phyloP scores from a whole-genome alignment of 2,797 vertebrate species.

The Geotrypetes seraphini region DNA sequence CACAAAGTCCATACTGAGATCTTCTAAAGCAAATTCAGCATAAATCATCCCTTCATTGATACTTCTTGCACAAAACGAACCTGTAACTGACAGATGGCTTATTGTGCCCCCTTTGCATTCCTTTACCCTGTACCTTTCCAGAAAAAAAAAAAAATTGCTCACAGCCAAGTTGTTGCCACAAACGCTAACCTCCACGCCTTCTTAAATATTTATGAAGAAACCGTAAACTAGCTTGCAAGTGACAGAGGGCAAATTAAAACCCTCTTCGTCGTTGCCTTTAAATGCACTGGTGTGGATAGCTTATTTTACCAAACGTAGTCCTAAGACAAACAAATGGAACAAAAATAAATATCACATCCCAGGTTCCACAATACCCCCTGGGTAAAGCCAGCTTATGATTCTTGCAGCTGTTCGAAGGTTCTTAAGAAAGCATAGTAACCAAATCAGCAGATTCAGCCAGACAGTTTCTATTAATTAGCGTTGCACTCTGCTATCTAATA shows the following conservation, averaged over 20 bases:
- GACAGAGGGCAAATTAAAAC: constrained; percentile 59
- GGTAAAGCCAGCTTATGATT: constrained; percentile 62
- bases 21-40: constrained; percentile 47
- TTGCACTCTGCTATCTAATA: constrained; percentile 17
- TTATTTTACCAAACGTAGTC: constrained; percentile 12
- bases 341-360: constrained; percentile 22
- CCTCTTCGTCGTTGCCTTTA: constrained; percentile 57
- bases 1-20: constrained; percentile 36
- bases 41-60: constrained; percentile 47
- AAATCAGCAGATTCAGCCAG: constrained; percentile 41
- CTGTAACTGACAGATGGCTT: constrained; percentile 43
- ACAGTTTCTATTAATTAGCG: constrained; percentile 41
- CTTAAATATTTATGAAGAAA: constrained; percentile 41
- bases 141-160: background rate
- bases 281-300: constrained; percentile 19
- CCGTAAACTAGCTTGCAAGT: constrained; percentile 43
- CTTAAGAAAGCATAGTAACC: constrained; percentile 50
- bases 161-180: no score
- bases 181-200: no score
- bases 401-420: constrained; percentile 64
- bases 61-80: constrained; percentile 37
- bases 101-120: constrained; percentile 32
- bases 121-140: constrained; percentile 10
- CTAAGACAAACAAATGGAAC: constrained; percentile 13
- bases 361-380: constrained; percentile 49